A percentile compares a stretch with the other conserved stretches of the same genome.
phyloP scores from a whole-genome alignment of 2,113 vertebrate species.

The Leptobrachium ailaonicum region DNA sequence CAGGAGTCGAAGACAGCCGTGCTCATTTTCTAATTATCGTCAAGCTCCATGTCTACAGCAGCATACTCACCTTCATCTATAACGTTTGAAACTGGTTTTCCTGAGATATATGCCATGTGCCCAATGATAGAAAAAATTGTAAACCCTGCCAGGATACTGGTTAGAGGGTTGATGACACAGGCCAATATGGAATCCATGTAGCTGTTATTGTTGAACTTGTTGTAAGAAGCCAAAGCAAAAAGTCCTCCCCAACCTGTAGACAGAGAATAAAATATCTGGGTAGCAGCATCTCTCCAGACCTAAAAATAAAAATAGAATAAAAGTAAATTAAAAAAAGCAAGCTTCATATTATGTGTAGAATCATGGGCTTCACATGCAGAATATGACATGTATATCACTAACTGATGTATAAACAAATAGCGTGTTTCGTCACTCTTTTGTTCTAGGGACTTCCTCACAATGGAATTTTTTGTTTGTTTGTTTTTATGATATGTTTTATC shows the following conservation, averaged over 20 bases:
- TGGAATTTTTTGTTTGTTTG: no score
- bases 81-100: slow-evolving; percentile 67
- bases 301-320: slow-evolving; percentile 30
- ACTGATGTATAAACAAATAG: no score
- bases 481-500: no score
- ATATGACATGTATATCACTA: no score
- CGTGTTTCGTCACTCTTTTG: no score
- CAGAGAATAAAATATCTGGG: slow-evolving; percentile 76
- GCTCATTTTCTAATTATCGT: no score
- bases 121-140: slow-evolving; percentile 78
- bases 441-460: no score
- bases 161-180: slow-evolving; percentile 70
- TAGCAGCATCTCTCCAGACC: slow-evolving; percentile 80
- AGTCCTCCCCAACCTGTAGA: slow-evolving; percentile 74
- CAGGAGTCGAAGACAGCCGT: no score
- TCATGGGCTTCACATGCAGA: no score
- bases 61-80: slow-evolving; percentile 67
- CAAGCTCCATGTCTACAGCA: not conserved
- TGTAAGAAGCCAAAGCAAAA: slow-evolving; percentile 74
- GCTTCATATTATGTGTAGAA: no score
- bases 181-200: slow-evolving; percentile 70
- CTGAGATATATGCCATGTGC: slow-evolving; percentile 73
- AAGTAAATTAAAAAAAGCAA: no score
- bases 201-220: slow-evolving; percentile 76
- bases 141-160: slow-evolving; percentile 77